These are phyloP conservation scores for Ameiurus melas DNA, from an alignment of 2,113 vertebrate species.

Conservation along the genomic window DNA sequence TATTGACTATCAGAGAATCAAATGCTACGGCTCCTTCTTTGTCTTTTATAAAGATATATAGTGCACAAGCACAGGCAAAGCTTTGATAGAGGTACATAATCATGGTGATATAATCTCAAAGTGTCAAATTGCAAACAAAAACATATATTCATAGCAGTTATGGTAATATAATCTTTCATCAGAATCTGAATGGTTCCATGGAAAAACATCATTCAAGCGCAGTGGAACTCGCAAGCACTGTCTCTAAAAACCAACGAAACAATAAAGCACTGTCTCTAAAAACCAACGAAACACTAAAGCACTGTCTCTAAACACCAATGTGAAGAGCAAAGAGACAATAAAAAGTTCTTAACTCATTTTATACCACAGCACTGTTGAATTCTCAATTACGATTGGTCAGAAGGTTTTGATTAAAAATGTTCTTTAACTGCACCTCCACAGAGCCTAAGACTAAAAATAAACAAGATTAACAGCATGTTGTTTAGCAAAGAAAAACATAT, in stretches of 20 bases:
- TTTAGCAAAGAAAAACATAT: no score
- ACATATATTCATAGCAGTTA: neutral
- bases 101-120: neutral
- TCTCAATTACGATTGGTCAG: neutral
- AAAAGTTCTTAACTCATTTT: no score
- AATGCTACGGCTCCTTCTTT: neutral
- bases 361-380: neutral
- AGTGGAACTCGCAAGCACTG: neutral
- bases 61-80: neutral
- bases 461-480: no score
- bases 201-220: neutral
- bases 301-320: neutral
- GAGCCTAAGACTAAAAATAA: no score
- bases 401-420: neutral
- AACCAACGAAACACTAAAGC: no score
- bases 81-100: neutral
- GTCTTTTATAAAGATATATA: neutral
- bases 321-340: neutral
- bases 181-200: neutral
- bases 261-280: no score
- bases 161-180: neutral
- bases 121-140: neutral
- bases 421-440: neutral
- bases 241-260: neutral
- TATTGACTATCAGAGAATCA: neutral